Base-by-base conservation (phyloP, 2,113 vertebrate species). In the Psilopogon haemacephalus region DNA sequence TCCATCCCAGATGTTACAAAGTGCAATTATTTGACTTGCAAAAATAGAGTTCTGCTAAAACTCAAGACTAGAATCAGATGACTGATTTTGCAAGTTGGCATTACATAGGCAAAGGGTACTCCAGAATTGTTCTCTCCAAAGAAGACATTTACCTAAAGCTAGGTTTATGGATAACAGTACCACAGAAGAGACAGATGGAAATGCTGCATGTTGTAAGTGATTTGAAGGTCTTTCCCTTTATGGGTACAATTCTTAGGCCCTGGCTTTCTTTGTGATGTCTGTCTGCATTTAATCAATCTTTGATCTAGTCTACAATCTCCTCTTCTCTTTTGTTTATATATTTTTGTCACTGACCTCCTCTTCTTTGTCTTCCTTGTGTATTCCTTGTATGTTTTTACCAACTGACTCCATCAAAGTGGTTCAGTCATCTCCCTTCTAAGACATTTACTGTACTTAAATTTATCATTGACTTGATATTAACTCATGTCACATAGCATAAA, bases 401-500 rank as follows among this genome's bases (percentile, higher is more conserved):
- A 79, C 13, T 80, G n/a, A 62, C 60, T 81, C 12, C n/a, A 60
- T 71, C 65, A 86, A 91, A 89, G 19, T 20, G 2, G 5, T 88
- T 82, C 48, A 56, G 19, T 68, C 72, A 54, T 40, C 16, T 87
- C 26, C n/a, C 20, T 92, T 88, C 58, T 27, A 84, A 83, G 37
- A 15, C 23, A 90, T 83, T 90, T 95, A 83, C 46, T 83, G 11
- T 13, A n/a, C 20, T 67, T 96, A 28, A 91, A 72, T 23, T 91
- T 65, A 70, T 33, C 54, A 50, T 30, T 85, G 28, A 83, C 84
- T 83, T 21, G 3, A 50, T 91, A 75, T 91, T 79, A 89, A 48
- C 26, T 93, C 54, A 67, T 28, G 56, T 71, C 77, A 63, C 27
- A 44, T 26, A 79, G 24, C 56, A 84, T 79, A 65, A 96, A 33